Conservation (phyloP, 1,140 invertebrate species). For the Neodiprion lecontei region DNA sequence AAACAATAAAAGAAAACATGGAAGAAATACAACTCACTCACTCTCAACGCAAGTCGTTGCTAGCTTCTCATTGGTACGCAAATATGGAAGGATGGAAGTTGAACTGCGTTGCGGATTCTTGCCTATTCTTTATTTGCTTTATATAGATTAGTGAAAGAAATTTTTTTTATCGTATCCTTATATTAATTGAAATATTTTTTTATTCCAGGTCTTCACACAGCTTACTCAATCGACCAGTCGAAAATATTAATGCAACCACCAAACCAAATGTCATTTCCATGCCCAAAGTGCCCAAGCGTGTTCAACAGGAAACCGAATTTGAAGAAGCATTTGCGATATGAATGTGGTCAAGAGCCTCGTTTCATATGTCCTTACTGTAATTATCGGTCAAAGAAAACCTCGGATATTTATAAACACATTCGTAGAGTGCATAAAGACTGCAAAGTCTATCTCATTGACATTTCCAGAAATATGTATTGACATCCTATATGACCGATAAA, state of each 20-base stretch:
- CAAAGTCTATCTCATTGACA: conserved; percentile 51
- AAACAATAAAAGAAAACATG: neutral
- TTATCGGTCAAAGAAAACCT: conserved; percentile 76
- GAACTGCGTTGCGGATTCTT: too few species aligned
- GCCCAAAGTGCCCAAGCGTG: conserved; percentile 27
- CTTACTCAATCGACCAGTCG: neutral
- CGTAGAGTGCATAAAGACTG: conserved; percentile 75
- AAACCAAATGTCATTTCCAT: conserved; percentile 22
- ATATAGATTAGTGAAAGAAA: too few species aligned
- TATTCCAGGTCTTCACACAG: neutral
- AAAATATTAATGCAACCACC: neutral
- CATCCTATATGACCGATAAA: neutral
- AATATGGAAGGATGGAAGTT: too few species aligned
- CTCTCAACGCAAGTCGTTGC: too few species aligned
- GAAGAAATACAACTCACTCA: too few species aligned
- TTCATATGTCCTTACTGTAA: conserved; percentile 70
- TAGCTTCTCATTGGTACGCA: too few species aligned
- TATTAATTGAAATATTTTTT: neutral
- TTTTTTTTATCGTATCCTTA: too few species aligned
- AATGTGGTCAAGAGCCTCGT: conserved; percentile 47
- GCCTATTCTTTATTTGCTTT: too few species aligned
- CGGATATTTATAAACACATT: conserved; percentile 78
- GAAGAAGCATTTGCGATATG: conserved; percentile 38
- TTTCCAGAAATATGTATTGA: conserved; percentile 11
- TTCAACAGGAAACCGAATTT: conserved; percentile 30